A percentile compares a stretch with the other conserved stretches of the same genome.
Evolutionary conservation across 2,113 vertebrate species (phyloP).

Genomic region (Boulengeromyrus knoepffleri): DNA sequence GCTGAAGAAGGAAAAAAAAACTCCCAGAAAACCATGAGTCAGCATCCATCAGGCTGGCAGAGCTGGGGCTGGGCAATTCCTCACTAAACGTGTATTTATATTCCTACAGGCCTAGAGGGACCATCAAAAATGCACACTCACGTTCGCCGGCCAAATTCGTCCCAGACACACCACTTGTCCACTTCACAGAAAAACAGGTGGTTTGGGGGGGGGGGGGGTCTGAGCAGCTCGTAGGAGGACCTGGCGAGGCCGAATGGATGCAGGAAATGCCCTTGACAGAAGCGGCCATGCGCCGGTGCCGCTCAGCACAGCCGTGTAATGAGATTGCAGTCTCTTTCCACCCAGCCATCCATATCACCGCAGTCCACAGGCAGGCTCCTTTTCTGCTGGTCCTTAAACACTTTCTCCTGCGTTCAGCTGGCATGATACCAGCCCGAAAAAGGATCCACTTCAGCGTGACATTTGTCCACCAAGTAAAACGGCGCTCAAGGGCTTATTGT

Average conservation of each 20-base stretch:
- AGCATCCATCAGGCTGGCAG: background rate
- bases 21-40: background rate
- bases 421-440: background rate
- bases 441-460: background rate
- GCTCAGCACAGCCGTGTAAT: background rate
- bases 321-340: background rate
- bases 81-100: background rate
- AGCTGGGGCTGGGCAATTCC: background rate
- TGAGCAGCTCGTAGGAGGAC: background rate
- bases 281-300: too few species aligned
- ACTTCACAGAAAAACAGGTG: background rate
- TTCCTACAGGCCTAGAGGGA: background rate
- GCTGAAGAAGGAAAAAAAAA: background rate
- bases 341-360: background rate
- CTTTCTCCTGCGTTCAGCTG: background rate
- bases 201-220: background rate
- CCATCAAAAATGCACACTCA: background rate
- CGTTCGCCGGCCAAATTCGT: background rate
- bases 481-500: background rate
- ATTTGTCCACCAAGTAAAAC: background rate
- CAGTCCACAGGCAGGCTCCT: background rate
- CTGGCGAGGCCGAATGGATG: background rate
- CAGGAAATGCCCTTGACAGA: background rate
- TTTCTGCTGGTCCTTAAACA: background rate
- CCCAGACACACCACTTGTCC: background rate